These are phyloP conservation scores for Catagonus wagneri DNA, from an alignment of 2,113 vertebrate species.

Conservation along the genomic window DNA sequence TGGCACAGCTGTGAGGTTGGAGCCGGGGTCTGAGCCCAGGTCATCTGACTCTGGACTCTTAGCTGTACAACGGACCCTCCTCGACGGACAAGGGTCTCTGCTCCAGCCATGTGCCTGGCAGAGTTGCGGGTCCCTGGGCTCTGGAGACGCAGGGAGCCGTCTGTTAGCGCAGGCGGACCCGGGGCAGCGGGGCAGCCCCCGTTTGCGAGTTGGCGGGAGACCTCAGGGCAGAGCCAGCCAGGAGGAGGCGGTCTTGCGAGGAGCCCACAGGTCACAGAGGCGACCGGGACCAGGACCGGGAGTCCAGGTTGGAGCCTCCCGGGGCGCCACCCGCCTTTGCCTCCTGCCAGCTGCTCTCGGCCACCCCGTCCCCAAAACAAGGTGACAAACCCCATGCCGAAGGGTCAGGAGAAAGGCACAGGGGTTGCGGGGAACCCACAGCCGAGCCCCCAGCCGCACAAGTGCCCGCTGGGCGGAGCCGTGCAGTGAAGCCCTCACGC, in stretches of 20 bases:
- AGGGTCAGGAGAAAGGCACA: not conserved
- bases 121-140: not conserved
- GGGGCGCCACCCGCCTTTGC: accelerated
- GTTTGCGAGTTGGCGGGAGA: accelerated
- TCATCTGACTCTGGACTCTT: not conserved
- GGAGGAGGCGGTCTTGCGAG: not conserved
- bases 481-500: not conserved
- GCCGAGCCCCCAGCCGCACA: not conserved
- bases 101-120: accelerated
- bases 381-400: accelerated
- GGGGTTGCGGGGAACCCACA: not conserved
- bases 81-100: not conserved
- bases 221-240: not conserved
- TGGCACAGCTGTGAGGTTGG: not conserved
- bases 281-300: accelerated
- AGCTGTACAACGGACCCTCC: accelerated
- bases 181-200: not conserved
- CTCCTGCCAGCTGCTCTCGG: not conserved
- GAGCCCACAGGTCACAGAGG: accelerated
- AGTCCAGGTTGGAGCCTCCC: not conserved
- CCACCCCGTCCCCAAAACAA: accelerated
- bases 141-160: not conserved
- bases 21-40: not conserved
- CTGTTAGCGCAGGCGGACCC: accelerated
- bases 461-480: accelerated